Percentiles rank a stretch among this genome's conserved stretches.
These are phyloP conservation scores for Brachyopa scutellaris DNA, from an alignment of 2,888 invertebrate genomes.

Conservation along the genomic window DNA sequence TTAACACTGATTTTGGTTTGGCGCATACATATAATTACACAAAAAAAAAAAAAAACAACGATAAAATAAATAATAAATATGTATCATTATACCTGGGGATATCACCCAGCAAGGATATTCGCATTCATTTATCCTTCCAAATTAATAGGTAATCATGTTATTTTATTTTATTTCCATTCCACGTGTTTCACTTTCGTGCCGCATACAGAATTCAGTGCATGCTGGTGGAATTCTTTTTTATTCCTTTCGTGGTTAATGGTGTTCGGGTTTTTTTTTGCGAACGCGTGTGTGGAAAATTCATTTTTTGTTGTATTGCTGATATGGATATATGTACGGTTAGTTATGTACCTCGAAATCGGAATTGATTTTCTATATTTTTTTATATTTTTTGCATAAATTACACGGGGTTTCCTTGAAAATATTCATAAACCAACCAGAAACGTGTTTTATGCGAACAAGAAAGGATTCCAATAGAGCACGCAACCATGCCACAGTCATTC, in stretches of 20 bases:
- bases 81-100: constrained; percentile 37
- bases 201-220: constrained; percentile 38
- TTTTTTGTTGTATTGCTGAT: constrained; percentile 4
- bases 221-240: constrained; percentile 1
- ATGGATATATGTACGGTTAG: constrained; percentile 10
- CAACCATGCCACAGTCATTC: neutral
- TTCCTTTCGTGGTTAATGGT: constrained; percentile 31
- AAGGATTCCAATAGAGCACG: constrained; percentile 34
- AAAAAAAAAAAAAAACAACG: constrained; percentile 24
- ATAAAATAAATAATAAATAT: constrained; percentile 36
- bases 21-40: constrained; percentile 4
- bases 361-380: constrained; percentile 49
- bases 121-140: constrained; percentile 46
- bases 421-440: constrained; percentile 60
- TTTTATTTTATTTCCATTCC: constrained; percentile 50
- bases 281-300: constrained; percentile 40
- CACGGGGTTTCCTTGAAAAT: constrained; percentile 48
- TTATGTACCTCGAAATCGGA: neutral
- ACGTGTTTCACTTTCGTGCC: constrained; percentile 8
- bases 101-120: constrained; percentile 25
- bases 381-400: constrained; percentile 48
- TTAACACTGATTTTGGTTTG: constrained; percentile 62
- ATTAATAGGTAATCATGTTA: constrained; percentile 63
- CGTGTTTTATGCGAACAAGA: constrained; percentile 58
- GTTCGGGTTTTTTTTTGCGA: constrained; percentile 21